These are phyloP conservation scores for Crenuchus spilurus DNA, from an alignment of 2,797 vertebrate genomes.

Conservation along the genomic window DNA sequence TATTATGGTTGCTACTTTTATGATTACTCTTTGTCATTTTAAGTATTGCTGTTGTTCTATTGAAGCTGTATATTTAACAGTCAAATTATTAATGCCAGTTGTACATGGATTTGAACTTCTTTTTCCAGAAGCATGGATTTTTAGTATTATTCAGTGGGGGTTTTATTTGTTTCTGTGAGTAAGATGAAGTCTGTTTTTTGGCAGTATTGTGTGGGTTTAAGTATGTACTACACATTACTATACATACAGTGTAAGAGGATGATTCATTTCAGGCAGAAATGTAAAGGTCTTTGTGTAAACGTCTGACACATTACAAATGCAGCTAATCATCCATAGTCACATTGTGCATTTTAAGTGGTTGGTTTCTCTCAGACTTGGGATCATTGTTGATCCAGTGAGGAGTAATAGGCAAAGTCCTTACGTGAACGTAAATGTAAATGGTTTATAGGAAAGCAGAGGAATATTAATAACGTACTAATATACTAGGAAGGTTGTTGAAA, in stretches of 20 bases:
- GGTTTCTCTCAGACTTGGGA: background rate
- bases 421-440: background rate
- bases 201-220: conserved; percentile 31
- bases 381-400: background rate
- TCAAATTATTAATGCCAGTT: conserved; percentile 58
- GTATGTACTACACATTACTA: background rate
- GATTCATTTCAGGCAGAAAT: background rate
- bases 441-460: background rate
- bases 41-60: conserved; percentile 64
- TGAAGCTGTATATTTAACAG: conserved; percentile 69
- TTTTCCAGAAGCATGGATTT: conserved; percentile 70
- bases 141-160: conserved; percentile 59
- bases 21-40: conserved; percentile 59
- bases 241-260: background rate
- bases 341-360: background rate
- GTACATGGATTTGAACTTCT: conserved; percentile 41
- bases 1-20: conserved; percentile 57
- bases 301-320: background rate
- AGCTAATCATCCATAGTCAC: background rate
- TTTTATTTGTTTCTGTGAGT: conserved; percentile 38
- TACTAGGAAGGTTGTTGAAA: background rate
- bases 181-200: conserved; percentile 47
- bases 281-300: background rate
- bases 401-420: background rate
- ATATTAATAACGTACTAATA: background rate